phyloP scores from a whole-genome alignment of 2,888 invertebrate genomes.

The Epicampocera succincta region DNA sequence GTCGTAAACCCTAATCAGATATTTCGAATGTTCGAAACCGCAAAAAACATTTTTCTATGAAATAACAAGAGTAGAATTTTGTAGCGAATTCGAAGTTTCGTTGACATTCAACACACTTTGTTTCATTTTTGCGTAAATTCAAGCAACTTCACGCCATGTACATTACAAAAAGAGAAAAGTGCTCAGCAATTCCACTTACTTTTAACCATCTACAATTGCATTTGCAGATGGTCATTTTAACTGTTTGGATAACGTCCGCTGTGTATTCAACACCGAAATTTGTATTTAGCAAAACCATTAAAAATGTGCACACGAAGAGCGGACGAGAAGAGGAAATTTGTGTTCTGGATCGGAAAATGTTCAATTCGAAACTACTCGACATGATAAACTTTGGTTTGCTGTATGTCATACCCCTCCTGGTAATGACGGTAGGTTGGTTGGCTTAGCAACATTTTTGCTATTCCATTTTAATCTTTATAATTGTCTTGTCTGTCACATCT shows the following conservation, averaged over 20 bases:
- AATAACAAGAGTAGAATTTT: too few relatives aligned
- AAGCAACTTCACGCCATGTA: too few relatives aligned
- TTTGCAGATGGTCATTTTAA: constrained; percentile 87
- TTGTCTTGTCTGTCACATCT: not conserved
- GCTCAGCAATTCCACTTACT: not conserved
- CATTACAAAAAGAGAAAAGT: too few relatives aligned
- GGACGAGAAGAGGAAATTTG: constrained; percentile 84
- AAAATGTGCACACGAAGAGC: constrained; percentile 82
- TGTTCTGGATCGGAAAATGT: constrained; percentile 88
- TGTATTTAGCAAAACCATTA: constrained; percentile 90
- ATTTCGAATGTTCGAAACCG: too few relatives aligned
- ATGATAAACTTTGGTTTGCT: constrained; percentile 91
- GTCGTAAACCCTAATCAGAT: too few relatives aligned
- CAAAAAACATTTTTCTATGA: too few relatives aligned
- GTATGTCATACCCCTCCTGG: constrained; percentile 90
- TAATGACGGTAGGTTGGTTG: constrained; percentile 87
- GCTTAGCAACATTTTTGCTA: not conserved
- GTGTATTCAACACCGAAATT: constrained; percentile 92
- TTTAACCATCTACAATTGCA: too few relatives aligned
- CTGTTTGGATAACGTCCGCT: constrained; percentile 92
- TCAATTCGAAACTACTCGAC: constrained; percentile 89
- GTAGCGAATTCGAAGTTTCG: too few relatives aligned
- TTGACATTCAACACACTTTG: too few relatives aligned
- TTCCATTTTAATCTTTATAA: not conserved
- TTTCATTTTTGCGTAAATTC: too few relatives aligned